These are phyloP conservation scores for Erpornis zantholeuca DNA, from an alignment of 2,113 vertebrate species.

Conservation along the genomic window DNA sequence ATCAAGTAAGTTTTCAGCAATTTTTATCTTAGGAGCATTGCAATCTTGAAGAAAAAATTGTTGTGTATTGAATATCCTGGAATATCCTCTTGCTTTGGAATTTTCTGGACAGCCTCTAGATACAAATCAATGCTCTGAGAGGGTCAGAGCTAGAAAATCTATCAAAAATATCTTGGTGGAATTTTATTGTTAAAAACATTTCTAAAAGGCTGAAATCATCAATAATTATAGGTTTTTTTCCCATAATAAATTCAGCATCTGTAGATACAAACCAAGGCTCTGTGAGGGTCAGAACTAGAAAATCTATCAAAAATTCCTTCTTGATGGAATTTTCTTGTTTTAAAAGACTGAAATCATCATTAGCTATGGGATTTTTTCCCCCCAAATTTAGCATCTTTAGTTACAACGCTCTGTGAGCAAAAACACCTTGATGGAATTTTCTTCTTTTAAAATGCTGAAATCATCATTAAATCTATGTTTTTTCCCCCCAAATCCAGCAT, in stretches of 20 bases:
- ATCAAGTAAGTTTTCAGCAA: slow-evolving; percentile 87
- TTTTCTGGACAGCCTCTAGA: not conserved
- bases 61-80: not conserved
- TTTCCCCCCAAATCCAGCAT: slow-evolving; percentile 74
- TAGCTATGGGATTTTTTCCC: too few relatives aligned
- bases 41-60: not conserved
- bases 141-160: not conserved
- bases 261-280: too few relatives aligned
- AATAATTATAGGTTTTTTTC: fast-evolving
- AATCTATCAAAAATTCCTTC: too few relatives aligned
- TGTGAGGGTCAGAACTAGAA: too few relatives aligned
- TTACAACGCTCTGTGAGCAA: too few relatives aligned
- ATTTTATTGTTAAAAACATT: not conserved
- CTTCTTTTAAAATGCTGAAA: too few relatives aligned
- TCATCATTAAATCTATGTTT: too few relatives aligned
- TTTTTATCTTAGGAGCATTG: not conserved
- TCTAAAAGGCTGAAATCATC: fast-evolving
- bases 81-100: not conserved
- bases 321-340: too few relatives aligned
- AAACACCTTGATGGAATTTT: too few relatives aligned
- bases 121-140: not conserved
- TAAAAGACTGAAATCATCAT: too few relatives aligned
- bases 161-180: fast-evolving
- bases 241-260: slow-evolving; percentile 82
- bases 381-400: too few relatives aligned